Evolutionary conservation across 2,113 vertebrate genomes (phyloP), one percentile per base, ranked within the genome.

Genomic region (Aleadryas rufinucha): DNA sequence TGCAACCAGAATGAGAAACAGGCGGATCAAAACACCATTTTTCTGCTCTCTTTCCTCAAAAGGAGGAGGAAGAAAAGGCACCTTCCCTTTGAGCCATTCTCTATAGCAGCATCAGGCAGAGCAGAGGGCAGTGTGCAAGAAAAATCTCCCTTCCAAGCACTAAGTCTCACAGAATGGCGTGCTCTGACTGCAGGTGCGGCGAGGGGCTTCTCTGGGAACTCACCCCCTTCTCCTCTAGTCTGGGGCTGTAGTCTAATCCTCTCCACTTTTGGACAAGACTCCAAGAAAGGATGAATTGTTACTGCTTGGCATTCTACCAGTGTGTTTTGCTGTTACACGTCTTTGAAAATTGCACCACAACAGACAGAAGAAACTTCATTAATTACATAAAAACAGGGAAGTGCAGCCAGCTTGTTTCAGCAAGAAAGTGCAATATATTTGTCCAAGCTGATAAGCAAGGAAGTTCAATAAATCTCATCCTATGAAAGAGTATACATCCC

Each of bases 1-100:
- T 24, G 64, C 79, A 68, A 54, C 49, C 56, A 61, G 80, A 94
- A 87, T 95, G 71, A 89, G 47, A 96, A 96, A 89, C n/a, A 84
- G 56, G 64, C 0, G 0, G 41, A 90, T 93, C 44, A 78, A 94
- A 89, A 64, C 72, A 64, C 7, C 31, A 4, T 6, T 61, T 69
- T 90, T 74, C 64, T 44, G 35, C 70, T 72, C 70, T 85, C 77
- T 39, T 75, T 50, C 45, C 60, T 68, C 68, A 57, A 91, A 97
- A 94, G 54, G 45, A 89, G 57, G 28, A 60, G 13, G 44, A 54
- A 65, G 63, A 94, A 95, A 61, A 82, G 52, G 56, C 39, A 41
- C 13, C 66, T 57, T 84, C 44, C 47, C 42, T 71, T 74, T 41
- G 42, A 81, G 76, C 26, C 9, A 3, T 49, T 69, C 69, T 33